Conservation (phyloP, 2,797 vertebrate species). For the Atherinosoma microstoma region DNA sequence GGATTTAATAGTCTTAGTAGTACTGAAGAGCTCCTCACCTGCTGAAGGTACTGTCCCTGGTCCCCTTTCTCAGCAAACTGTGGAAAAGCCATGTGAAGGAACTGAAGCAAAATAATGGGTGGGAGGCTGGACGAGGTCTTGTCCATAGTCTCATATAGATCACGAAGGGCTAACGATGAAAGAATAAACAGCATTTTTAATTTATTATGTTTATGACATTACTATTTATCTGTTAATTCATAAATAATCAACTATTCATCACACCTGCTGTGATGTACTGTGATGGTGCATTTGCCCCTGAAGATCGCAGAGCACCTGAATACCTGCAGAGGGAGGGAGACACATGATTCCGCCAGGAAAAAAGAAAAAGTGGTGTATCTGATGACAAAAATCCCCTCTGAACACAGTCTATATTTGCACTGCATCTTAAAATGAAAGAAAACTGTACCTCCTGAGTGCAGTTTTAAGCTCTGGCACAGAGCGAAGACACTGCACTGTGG, state of each 20-base stretch:
- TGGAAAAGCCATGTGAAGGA: constrained; percentile 99
- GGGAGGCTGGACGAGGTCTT: constrained; percentile 99
- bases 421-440: too few relatives aligned
- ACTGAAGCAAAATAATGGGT: constrained; percentile 97
- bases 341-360: constrained; percentile 1
- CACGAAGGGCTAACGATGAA: constrained; percentile 90
- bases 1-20: neutral
- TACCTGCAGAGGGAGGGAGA: constrained; percentile 83
- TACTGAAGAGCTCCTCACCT: constrained; percentile 81
- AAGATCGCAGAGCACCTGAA: constrained; percentile 95
- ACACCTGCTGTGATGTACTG: constrained; percentile 99
- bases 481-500: constrained; percentile 98
- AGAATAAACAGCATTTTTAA: neutral
- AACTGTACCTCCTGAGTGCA: constrained; percentile 90
- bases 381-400: neutral
- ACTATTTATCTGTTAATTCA: neutral
- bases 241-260: constrained; percentile 3
- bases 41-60: constrained; percentile 98
- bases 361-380: neutral
- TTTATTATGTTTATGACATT: neutral
- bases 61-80: constrained; percentile 99
- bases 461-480: constrained; percentile 97
- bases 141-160: constrained; percentile 99
- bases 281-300: constrained; percentile 94
- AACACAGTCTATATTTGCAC: neutral